Evolutionary conservation across 1,140 invertebrate species (phyloP), one percentile per base, ranked within the genome.

Genomic region (Drosophila sp.): DNA sequence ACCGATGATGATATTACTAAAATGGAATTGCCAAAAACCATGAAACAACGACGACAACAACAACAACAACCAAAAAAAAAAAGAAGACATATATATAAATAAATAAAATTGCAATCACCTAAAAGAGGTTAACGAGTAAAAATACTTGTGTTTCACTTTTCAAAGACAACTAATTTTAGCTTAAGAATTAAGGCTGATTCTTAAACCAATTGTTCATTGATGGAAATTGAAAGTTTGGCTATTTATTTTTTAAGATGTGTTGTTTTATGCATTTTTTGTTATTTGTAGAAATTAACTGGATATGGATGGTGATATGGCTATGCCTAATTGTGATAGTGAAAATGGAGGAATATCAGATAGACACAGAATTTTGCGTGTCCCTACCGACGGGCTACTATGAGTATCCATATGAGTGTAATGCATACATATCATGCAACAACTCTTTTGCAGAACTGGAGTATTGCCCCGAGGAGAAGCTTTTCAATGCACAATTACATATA

Each of bases 351-450:
- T n/a, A 17, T 0, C 25, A 30, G 29, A 6, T 64, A 1, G 60
- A 75, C 17, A n/a, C 44, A 1, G 17, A 27, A 1, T 75, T 40
- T 23, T 81, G 70, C 17, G 8, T 27, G 11, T 47, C 56, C 4
- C 27, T 62, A 23, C 25, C 64, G 6, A 58, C 32, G 17, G 80
- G 80, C 23, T 72, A 56, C 7, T 79, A 83, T 33, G 44, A 70
- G 40, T 87, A 83, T 66, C 69, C 69, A 2, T 70, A 78, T 17
- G 62, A 89, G n/a, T 89, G 84, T 33, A 66, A 25, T 38, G 80
- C 74, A 1, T 89, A 89, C 50, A 61, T 89, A 11, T 73, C 50
- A 5, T 89, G 84, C 2, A 68, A 10, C 17, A 32, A 75, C 33
- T 58, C 56, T 1, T 41, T 35, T 2, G 29, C 75, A 2, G 58